Percentiles rank a stretch among this genome's conserved stretches.
Evolutionary conservation across 2,113 vertebrate species (phyloP).

Genomic region (Morone saxatilis): DNA sequence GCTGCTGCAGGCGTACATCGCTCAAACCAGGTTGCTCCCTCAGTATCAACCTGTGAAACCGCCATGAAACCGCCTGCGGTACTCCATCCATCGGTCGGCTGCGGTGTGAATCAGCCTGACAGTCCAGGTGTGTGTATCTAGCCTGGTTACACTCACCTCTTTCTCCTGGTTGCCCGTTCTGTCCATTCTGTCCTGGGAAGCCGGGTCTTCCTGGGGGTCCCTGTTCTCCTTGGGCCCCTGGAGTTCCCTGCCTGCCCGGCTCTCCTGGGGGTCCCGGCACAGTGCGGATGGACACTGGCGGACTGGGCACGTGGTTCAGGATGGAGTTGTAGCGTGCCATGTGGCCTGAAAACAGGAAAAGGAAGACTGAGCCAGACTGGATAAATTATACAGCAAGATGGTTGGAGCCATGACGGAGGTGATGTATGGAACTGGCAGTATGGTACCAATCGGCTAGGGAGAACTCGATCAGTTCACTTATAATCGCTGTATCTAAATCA

Average conservation of each 20-base stretch:
- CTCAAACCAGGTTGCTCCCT: no score
- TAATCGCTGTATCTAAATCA: no score
- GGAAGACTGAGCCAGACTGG: not conserved
- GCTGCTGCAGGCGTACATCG: no score
- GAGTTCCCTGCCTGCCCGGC: conserved; percentile 89
- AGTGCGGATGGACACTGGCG: conserved; percentile 89
- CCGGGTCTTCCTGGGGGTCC: conserved; percentile 93
- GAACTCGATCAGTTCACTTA: no score
- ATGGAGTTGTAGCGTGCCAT: conserved; percentile 94
- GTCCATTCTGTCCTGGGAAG: conserved; percentile 92
- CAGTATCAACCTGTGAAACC: no score
- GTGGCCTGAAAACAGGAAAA: conserved; percentile 85
- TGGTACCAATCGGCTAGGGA: not conserved
- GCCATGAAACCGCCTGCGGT: no score
- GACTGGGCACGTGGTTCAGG: conserved; percentile 93
- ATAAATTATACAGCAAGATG: no score
- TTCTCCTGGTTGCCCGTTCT: conserved; percentile 91
- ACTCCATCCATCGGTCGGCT: no score
- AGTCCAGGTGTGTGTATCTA: not conserved
- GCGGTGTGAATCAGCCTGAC: not conserved
- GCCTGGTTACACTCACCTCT: conserved; percentile 58
- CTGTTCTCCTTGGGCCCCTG: conserved; percentile 93
- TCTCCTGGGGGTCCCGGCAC: conserved; percentile 93
- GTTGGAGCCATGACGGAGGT: not conserved
- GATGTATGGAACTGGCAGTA: not conserved